Base-by-base conservation (phyloP, 1,140 invertebrate species). In the Agraylea sexmaculata region DNA sequence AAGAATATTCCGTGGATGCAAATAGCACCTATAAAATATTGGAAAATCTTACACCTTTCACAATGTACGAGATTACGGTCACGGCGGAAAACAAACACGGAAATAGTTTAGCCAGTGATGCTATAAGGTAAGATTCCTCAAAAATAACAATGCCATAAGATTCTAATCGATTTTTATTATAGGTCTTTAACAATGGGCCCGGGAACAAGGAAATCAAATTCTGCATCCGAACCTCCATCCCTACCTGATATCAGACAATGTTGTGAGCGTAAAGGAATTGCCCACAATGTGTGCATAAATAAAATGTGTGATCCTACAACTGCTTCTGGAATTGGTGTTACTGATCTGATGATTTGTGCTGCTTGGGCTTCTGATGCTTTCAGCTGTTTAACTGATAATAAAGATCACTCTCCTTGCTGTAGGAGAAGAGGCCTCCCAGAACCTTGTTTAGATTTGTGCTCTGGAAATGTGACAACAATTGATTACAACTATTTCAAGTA, bases 271-370 rank as follows among this genome's bases (percentile, higher is more conserved):
- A 77, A 75, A 23, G 82, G 82, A 2, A 75, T 88, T 47, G 74
- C 71, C 12, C 78, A 83, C 53, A 69, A 69, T 36, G 74, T 71
- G 50, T 89, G 85, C 55, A 56, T 87, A 2, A 74, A 80, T 43
- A 83, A 80, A 51, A 65, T 89, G 34, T 88, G 85, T 51, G 81
- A 87, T 57, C 82, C 83, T 1, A 69, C 72, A 19, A 68, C 37
- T 11, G 43, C 37, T 30, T 18, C 32, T 36, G 13, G 37, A 28
- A 37, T 34, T 37, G 58, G 66, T 62, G 59, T 67, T 34, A 72
- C 70, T 41, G 83, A 87, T 58, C 64, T 87, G 47, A 87, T 88
- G 78, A 85, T 87, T 18, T 88, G 85, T 57, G 84, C 84, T 0
- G 83, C 84, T 0, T 87, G 82, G 81, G 80, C 82, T 1, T 71